Base-by-base conservation (phyloP, 2,797 vertebrate species). In the Orientallactaga sibirica region DNA sequence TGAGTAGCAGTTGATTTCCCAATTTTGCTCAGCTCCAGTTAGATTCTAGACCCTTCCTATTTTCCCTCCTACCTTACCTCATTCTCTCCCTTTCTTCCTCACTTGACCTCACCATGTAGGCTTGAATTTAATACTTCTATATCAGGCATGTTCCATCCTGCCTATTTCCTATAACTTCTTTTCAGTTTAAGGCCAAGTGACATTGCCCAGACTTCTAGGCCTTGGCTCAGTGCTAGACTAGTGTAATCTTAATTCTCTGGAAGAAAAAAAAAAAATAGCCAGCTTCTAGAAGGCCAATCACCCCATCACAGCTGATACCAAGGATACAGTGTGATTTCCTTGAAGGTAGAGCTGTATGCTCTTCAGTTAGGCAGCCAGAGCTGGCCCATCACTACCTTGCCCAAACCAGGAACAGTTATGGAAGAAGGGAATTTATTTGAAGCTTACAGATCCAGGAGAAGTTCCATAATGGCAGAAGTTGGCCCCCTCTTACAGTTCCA, bases 281-380 rank as follows among this genome's bases (percentile, higher is more conserved):
- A 25, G 11, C 22, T 77, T 62, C 52, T n/a, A 66, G 24, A n/a
- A 43, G 74, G 18, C 55, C 25, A 74, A 16, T 24, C 71, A 33
- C 73, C 58, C n/a, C 33, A 25, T 19, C 48, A 27, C n/a, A 20
- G 14, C 6, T 66, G 64, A 29, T 61, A 64, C 33, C 29, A 77
- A 76, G 41, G 22, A 67, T 33, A 41, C 0, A 24, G 4, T 3
- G 8, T 71, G 67, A 27, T 62, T 37, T 37, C 0, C 0, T 9
- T 33, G 55, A 52, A 41, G 43, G 70, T 75, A 24, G 55, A 61
- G 24, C 18, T 5, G 8, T 2, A 6, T 3, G 7, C 5, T 11
- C 24, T 18, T 43, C 22, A 80, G 24, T 22, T 55, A 41, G 29
- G 76, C 24, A 3, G 67, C 37, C 62, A 68, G 16, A 25, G 58